Base-by-base conservation (phyloP, 2,888 invertebrate genomes). In the Scaptomyza tumidula region DNA sequence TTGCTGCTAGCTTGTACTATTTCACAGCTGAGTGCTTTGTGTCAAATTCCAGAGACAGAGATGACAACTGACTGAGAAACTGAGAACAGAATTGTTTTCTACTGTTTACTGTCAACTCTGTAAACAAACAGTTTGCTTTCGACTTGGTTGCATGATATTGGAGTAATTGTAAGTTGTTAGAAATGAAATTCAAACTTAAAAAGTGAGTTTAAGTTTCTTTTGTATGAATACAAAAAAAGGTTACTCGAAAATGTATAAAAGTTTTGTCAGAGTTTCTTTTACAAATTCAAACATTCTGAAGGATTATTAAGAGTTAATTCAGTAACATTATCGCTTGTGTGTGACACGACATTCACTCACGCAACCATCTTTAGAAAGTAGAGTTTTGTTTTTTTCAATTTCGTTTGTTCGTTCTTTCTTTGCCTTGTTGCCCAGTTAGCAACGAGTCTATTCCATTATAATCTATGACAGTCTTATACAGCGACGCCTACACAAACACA, bases 1-100 rank as follows among this genome's bases (percentile, higher is more conserved):
- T 49, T 62, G n/a, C 57, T 31, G 27, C 27, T 31, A 13, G 39
- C 14, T 39, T 39, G 39, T 39, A 39, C 39, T 61, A 75, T 63
- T 67, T 67, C 19, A 71, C 63, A 66, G 56, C 59, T 54, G 62
- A 69, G 64, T 65, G 69, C 76, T 41, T 57, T 75, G 48, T 70
- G 71, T 57, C 71, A 50, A 43, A 24, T 54, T 27, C 13, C 41
- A 50, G 52, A 54, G 75, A 43, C n/a, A n/a, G n/a, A n/a, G n/a
- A n/a, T n/a, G n/a, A n/a, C n/a, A n/a, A n/a, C n/a, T 49, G 69
- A 39, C 45, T 19, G 44, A 7, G 4, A 31, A 41, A 16, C 27
- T 14, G 35, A 9, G n/a, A 7, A 27, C 33, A 33, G 33, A 31
- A n/a, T 19, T n/a, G n/a, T 19, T 11, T 19, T 4, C 11, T 27